A percentile compares a stretch with the other conserved stretches of the same genome.
These are phyloP conservation scores for Opisthograptis luteolata DNA, from an alignment of 2,888 invertebrate genomes.

Conservation along the genomic window DNA sequence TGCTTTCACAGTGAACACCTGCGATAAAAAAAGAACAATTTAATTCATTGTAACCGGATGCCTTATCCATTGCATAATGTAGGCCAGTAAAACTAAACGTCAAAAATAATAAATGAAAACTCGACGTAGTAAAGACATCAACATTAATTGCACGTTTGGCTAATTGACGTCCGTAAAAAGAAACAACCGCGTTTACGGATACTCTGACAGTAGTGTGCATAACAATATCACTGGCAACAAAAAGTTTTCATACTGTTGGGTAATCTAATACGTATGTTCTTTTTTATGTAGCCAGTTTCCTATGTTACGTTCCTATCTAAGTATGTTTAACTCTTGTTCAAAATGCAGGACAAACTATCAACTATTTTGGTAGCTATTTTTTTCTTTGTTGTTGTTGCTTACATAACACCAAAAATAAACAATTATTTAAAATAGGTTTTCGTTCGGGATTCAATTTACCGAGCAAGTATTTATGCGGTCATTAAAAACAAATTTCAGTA, in stretches of 20 bases:
- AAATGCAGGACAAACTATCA: no score
- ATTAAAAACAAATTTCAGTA: no score
- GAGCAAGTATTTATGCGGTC: no score
- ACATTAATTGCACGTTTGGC: neutral
- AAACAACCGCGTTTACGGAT: neutral
- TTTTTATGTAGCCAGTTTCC: conserved; percentile 4
- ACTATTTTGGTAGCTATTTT: no score
- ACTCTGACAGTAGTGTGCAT: neutral
- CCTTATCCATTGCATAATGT: neutral
- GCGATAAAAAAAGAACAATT: neutral
- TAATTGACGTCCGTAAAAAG: conserved; percentile 7
- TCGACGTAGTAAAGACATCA: neutral
- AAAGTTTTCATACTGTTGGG: neutral
- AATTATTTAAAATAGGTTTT: no score
- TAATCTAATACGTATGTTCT: conserved; percentile 9
- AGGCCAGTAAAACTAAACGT: conserved; percentile 17
- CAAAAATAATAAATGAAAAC: neutral
- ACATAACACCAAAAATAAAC: no score
- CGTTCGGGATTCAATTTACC: no score
- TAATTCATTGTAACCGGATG: neutral
- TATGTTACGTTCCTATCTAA: neutral
- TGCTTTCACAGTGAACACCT: neutral
- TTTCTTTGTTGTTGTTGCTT: no score
- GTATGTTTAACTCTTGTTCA: no score
- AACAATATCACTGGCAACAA: conserved; percentile 8